These are phyloP conservation scores for Eilema caniola DNA, from an alignment of 2,888 invertebrate species.

Conservation along the genomic window DNA sequence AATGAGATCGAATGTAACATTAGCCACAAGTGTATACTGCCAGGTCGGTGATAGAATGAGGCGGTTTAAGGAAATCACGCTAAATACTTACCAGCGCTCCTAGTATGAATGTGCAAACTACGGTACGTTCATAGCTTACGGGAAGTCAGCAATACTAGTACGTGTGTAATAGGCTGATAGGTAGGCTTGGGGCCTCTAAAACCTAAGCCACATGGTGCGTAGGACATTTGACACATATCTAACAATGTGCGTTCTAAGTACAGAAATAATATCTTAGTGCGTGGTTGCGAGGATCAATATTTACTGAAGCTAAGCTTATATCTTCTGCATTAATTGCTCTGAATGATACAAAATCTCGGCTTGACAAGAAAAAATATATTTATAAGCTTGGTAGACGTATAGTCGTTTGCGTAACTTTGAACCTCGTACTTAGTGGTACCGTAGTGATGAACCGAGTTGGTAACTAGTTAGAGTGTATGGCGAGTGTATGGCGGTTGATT, in stretches of 20 bases:
- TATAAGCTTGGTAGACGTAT: no score
- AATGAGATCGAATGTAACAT: neutral
- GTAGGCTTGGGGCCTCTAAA: neutral
- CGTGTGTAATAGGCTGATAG: neutral
- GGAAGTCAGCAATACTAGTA: neutral
- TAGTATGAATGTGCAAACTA: neutral
- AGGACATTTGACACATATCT: neutral
- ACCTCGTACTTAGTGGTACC: neutral
- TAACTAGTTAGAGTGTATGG: neutral
- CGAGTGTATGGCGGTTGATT: neutral
- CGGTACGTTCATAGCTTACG: neutral
- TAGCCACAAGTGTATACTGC: neutral
- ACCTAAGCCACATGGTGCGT: neutral
- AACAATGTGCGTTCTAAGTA: neutral
- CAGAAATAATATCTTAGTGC: neutral
- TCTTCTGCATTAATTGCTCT: neutral
- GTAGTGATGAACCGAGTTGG: neutral
- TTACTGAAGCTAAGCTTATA: neutral
- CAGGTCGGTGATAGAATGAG: neutral
- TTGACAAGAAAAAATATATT: neutral
- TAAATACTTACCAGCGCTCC: neutral
- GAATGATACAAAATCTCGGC: neutral
- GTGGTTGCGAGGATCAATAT: neutral
- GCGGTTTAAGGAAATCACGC: constrained; percentile 8
- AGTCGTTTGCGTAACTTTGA: no score